These are phyloP conservation scores for Premnoplex brunnescens DNA, from an alignment of 2,797 vertebrate genomes.

Conservation along the genomic window DNA sequence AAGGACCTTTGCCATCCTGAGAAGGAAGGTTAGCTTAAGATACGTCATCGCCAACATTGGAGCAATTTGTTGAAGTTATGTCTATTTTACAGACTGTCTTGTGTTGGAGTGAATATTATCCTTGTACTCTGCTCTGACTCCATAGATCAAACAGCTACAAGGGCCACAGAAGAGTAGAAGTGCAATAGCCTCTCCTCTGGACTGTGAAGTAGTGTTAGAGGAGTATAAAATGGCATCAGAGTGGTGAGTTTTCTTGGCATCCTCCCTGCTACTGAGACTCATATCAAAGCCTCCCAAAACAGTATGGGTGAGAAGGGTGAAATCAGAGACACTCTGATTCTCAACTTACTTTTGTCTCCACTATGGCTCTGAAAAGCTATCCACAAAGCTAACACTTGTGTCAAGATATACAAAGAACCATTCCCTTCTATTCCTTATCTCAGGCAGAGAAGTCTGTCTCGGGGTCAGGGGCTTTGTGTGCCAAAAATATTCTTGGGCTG, in stretches of 20 bases:
- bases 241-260: not conserved
- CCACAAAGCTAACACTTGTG: conserved; percentile 9
- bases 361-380: not conserved
- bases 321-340: not conserved
- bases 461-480: not conserved
- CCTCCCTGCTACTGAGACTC: not conserved
- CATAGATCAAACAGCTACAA: not conserved
- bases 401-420: not conserved
- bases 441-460: not conserved
- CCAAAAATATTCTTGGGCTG: not conserved
- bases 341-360: not conserved
- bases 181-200: not conserved
- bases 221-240: not conserved
- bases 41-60: not conserved
- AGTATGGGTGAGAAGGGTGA: not conserved
- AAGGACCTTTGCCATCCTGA: not conserved
- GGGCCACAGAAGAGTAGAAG: not conserved
- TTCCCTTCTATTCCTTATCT: not conserved
- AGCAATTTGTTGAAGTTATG: not conserved
- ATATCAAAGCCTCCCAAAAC: not conserved
- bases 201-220: not conserved
- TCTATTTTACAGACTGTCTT: not conserved
- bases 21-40: not conserved
- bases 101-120: not conserved
- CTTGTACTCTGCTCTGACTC: not conserved